Evolutionary conservation across 2,888 invertebrate species (phyloP).

Genomic region (Pammene aurita): DNA sequence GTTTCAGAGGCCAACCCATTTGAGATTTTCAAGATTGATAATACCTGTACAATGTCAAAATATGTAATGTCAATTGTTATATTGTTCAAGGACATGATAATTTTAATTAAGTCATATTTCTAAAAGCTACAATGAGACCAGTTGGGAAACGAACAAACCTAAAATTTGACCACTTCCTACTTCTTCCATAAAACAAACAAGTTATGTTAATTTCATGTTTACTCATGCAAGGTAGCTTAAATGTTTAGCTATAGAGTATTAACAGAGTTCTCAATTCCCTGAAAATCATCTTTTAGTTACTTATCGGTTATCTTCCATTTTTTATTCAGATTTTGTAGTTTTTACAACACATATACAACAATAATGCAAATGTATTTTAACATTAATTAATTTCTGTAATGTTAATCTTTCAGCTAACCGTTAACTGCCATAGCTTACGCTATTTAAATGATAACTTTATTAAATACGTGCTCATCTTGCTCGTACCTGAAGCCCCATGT

Average conservation of each 20-base stretch:
- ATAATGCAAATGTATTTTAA: no score
- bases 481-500: background rate
- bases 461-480: background rate
- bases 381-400: no score
- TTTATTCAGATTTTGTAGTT: no score
- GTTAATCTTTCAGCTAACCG: slow-evolving; percentile 25
- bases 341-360: no score
- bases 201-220: background rate
- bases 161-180: background rate
- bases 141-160: slow-evolving; percentile 24
- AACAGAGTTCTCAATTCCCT: no score
- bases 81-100: slow-evolving; percentile 11
- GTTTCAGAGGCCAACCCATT: no score
- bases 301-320: no score
- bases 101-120: slow-evolving; percentile 32
- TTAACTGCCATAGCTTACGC: slow-evolving; percentile 32
- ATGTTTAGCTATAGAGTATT: no score
- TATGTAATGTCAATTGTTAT: background rate
- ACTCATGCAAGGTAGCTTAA: no score
- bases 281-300: no score
- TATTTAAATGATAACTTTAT: background rate
- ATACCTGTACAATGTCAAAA: background rate
- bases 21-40: no score
- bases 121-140: slow-evolving; percentile 11
- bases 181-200: slow-evolving; percentile 18